Evolutionary conservation across 2,888 invertebrate genomes (phyloP).

Genomic region (Synanthedon vespiformis): DNA sequence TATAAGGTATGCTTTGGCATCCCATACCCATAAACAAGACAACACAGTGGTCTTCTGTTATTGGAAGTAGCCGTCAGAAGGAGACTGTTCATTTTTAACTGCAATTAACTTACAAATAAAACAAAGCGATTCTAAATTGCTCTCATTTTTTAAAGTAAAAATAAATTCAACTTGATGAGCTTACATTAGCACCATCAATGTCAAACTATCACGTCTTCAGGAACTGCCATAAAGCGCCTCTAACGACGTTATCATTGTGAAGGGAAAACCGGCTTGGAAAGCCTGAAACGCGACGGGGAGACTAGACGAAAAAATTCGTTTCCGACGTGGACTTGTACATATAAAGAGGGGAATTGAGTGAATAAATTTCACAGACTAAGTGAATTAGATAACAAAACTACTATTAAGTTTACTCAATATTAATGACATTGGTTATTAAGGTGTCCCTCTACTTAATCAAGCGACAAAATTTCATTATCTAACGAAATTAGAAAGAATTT

Average conservation of each 20-base stretch:
- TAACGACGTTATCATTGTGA: conserved; percentile 57
- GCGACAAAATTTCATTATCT: no score
- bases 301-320: conserved; percentile 60
- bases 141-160: neutral
- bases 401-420: no score
- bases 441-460: no score
- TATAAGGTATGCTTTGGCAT: no score
- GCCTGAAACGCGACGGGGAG: conserved; percentile 45
- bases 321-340: conserved; percentile 32
- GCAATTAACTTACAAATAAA: neutral
- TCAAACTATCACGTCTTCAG: conserved; percentile 37
- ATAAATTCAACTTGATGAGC: neutral
- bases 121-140: neutral
- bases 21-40: no score
- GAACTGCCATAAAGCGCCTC: conserved; percentile 32
- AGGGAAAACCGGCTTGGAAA: conserved; percentile 40
- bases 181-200: conserved; percentile 15
- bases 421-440: no score
- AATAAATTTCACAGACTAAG: neutral
- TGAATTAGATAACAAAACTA: no score
- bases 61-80: no score
- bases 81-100: no score
- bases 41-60: no score
- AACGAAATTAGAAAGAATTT: no score
- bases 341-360: conserved; percentile 5